phyloP scores from a whole-genome alignment of 2,888 invertebrate genomes.

The Epicampocera succincta region DNA sequence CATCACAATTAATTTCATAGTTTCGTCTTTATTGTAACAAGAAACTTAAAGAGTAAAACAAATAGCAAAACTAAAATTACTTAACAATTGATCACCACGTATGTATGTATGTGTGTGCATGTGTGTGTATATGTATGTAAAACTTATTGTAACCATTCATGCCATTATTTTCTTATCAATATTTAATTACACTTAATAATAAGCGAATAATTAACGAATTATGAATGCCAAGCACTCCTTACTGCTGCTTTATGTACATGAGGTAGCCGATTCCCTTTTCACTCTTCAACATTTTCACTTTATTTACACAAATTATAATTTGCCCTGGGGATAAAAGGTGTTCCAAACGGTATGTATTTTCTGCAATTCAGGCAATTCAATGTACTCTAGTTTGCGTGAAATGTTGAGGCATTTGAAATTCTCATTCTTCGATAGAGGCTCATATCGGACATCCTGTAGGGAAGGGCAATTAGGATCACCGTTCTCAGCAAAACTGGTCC shows the following conservation, averaged over 20 bases:
- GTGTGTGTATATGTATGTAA: no score
- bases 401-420: conserved; percentile 77
- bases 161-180: conserved; percentile 45
- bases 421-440: conserved; percentile 72
- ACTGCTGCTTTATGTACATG: conserved; percentile 49
- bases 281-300: background rate
- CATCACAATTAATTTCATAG: no score
- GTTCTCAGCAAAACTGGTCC: conserved; percentile 78
- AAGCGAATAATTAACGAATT: conserved; percentile 23
- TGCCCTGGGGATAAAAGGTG: conserved; percentile 75
- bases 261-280: conserved; percentile 62
- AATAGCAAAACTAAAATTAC: background rate
- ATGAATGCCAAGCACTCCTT: background rate
- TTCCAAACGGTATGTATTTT: conserved; percentile 77
- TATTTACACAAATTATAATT: conserved; percentile 69
- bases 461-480: conserved; percentile 77
- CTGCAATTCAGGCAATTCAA: conserved; percentile 75
- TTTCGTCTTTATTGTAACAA: no score
- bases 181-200: conserved; percentile 36
- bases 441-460: conserved; percentile 71
- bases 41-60: conserved; percentile 1
- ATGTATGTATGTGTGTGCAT: no score
- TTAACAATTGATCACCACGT: conserved; percentile 21
- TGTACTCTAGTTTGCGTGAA: conserved; percentile 73
- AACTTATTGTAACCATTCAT: conserved; percentile 14